Conservation (phyloP, 2,113 vertebrate genomes). For the Nematolebias whitei region DNA sequence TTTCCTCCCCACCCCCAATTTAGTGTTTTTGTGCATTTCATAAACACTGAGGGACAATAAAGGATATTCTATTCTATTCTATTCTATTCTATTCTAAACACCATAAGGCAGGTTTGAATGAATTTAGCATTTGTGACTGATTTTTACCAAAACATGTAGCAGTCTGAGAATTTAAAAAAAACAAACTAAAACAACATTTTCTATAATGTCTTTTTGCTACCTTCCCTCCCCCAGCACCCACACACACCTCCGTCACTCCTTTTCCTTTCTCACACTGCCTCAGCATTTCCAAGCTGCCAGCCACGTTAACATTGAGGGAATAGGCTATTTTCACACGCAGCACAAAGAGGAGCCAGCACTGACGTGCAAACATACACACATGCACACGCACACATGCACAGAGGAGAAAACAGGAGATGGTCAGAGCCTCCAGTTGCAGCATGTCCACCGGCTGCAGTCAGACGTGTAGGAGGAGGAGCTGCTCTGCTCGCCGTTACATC, state of each 20-base stretch:
- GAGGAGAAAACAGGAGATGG: conserved; percentile 37
- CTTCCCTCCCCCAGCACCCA: conserved; percentile 29
- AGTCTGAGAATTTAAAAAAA: conserved; percentile 18
- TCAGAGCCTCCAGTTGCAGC: conserved; percentile 56
- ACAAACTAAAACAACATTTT: conserved; percentile 24
- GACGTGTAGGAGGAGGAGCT: conserved; percentile 77
- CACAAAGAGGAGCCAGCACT: conserved; percentile 47
- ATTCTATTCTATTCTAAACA: no score
- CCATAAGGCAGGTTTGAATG: no score
- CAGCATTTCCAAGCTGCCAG: conserved; percentile 59
- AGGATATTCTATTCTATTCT: no score
- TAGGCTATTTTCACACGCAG: conserved; percentile 46
- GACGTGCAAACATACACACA: conserved; percentile 31
- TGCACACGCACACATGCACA: conserved; percentile 37
- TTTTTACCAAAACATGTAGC: conserved; percentile 54
- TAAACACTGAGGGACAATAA: no score
- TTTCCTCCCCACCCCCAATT: no score
- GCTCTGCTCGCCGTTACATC: conserved; percentile 59
- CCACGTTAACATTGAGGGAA: conserved; percentile 53
- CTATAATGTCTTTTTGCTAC: conserved; percentile 30
- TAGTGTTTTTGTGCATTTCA: no score
- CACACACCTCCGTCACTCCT: conserved; percentile 5
- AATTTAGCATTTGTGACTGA: no score
- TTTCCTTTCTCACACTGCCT: conserved; percentile 48
- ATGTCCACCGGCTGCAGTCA: conserved; percentile 65